Evolutionary conservation across 2,797 vertebrate species (phyloP), one percentile per base, ranked within the genome.

Genomic region (Micropoecilia bifurca): DNA sequence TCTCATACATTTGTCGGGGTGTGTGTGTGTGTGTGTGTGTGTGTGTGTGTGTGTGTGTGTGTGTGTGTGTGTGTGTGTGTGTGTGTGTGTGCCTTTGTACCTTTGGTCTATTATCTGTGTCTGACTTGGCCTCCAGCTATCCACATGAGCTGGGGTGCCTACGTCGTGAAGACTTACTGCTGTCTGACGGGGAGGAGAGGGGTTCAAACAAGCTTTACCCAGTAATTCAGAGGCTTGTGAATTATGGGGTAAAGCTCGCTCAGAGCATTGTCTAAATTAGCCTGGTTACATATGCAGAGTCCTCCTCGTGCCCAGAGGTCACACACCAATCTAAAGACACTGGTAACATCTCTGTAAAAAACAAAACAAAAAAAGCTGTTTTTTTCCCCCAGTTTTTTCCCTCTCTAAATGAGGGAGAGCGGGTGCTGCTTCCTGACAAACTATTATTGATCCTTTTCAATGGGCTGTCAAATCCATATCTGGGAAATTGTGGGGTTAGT

Each of bases 261-360:
- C 77, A 88, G 89, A 95, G 96, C 91, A 6, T 80, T 90, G 92
- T 92, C 93, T 95, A 96, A 96, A 97, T 96, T 91, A 96, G 93
- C 86, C 85, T 85, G 90, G 95, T 94, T 95, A 93, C 95, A 95
- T 95, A 95, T 95, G 95, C 94, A 95, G 89, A 89, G 86, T 87
- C 87, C 76, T 85, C 78, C 66, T 73, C 66, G 18, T 89, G 91
- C 92, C 94, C 89, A 91, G 90, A 93, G 92, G 90, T 91, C 86
- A 75, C 76, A 71, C 74, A 85, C 77, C 84, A 87, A 82, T 84
- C 76, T 90, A 89, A 91, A 93, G 84, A 91, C 93, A 87, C 88
- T 88, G 87, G 91, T 81, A 79, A 88, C 86, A 86, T 55, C 25
- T 55, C 53, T 55, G 25, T 75, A 76, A 61, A 78, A 75, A 63